Base-by-base conservation (phyloP, 2,797 vertebrate genomes). In the Lepidocolaptes lacrymiger region DNA sequence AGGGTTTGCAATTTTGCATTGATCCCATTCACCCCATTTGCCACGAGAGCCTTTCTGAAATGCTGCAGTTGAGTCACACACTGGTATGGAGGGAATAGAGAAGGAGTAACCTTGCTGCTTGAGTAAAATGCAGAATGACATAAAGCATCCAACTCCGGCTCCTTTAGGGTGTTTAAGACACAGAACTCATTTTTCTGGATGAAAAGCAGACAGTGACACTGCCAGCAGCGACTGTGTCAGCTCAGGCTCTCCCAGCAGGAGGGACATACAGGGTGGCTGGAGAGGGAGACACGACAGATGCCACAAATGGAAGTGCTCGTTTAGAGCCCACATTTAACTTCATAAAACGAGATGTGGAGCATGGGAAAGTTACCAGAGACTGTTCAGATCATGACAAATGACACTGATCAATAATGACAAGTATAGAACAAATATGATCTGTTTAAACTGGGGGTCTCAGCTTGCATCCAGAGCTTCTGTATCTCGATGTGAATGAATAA, bases 231-330 rank as follows among this genome's bases (percentile, higher is more conserved):
- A n/a, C 52, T 36, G 91, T 91, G 77, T 66, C 80, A 91, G 73
- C 93, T 80, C 83, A 86, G 91, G 87, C 44, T 93, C 56, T 92
- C 92, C 88, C 95, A 87, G 91, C 95, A 96, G 94, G 92, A 95
- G 91, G 85, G 54, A 78, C 64, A 36, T 20, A 1, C 8, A 72
- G 85, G 62, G 66, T 54, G 93, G 79, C 81, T 88, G 64, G 41
- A 88, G 64, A 77, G 48, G 55, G 74, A 80, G 44, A 48, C 73
- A 44, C 55, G 44, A 77, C 80, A 92, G 89, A 91, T 88, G 76
- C 79, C 79, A 78, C 74, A 69, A 89, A 79, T 46, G 30, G 22
- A 91, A 90, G 79, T 1, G 23, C 64, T 90, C n/a, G 1, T 80
- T 83, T 63, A 28, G 55, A 91, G 78, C 61, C 39, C 44, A 19